These are phyloP conservation scores for Minunthozetes semirufus DNA, from an alignment of 2,888 invertebrate genomes.

Conservation along the genomic window DNA sequence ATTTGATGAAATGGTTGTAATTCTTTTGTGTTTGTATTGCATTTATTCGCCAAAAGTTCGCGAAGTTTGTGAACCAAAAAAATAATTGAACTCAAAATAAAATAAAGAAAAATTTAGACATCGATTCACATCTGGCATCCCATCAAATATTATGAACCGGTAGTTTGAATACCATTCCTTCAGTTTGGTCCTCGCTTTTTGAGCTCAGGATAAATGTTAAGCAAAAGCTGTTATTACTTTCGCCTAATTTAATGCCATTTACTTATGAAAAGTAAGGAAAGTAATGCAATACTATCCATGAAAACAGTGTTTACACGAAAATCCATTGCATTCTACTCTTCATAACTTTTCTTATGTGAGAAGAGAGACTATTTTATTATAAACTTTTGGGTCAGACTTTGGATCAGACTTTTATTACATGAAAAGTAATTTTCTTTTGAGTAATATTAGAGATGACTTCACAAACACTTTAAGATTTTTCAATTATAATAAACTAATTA, in stretches of 20 bases:
- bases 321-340: neutral
- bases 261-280: neutral
- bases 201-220: neutral
- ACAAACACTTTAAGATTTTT: neutral
- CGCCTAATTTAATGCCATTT: conserved; percentile 10
- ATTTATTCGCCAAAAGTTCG: neutral
- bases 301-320: neutral
- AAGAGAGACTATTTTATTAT: neutral
- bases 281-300: neutral
- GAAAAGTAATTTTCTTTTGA: neutral
- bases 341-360: neutral
- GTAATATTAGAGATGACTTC: neutral
- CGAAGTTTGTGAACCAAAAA: neutral
- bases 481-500: conserved; percentile 7
- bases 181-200: neutral
- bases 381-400: neutral
- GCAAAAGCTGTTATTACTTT: conserved; percentile 9
- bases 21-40: neutral
- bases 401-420: too few relatives aligned
- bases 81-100: conserved; percentile 6
- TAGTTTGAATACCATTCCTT: neutral
- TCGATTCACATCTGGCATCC: conserved; percentile 9
- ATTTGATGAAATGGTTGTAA: too few relatives aligned
- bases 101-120: neutral
- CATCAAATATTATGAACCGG: neutral